Evolutionary conservation across 2,888 invertebrate species (phyloP).

Genomic region (Hirtodrosophila histrioides): DNA sequence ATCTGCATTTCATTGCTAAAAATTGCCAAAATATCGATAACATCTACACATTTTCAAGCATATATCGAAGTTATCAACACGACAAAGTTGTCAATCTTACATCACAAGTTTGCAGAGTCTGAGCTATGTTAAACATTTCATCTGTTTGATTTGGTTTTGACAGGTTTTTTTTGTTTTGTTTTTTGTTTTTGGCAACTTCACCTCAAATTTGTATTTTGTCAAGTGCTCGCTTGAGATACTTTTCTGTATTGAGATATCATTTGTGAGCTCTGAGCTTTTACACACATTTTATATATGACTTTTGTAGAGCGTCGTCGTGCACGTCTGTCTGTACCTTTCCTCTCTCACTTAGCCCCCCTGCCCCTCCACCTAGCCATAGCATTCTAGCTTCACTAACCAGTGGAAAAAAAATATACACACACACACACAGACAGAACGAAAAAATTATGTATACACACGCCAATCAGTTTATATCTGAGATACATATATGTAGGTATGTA

Average conservation of each 20-base stretch:
- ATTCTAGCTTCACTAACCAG: slow-evolving; percentile 52
- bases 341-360: not conserved
- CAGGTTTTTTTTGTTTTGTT: no score
- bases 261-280: slow-evolving; percentile 8
- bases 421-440: slow-evolving; percentile 18
- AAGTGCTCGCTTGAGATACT: not conserved
- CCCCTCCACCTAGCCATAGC: not conserved
- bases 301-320: slow-evolving; percentile 17
- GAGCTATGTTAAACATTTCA: no score
- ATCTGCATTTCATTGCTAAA: no score
- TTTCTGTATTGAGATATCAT: slow-evolving; percentile 14
- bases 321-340: slow-evolving; percentile 20
- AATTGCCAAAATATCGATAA: no score
- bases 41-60: no score
- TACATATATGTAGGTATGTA: slow-evolving; percentile 20
- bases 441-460: slow-evolving; percentile 68
- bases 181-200: no score
- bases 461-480: slow-evolving; percentile 64
- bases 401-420: slow-evolving; percentile 2
- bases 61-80: no score
- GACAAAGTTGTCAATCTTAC: no score
- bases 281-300: slow-evolving; percentile 14
- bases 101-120: no score
- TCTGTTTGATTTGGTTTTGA: no score
- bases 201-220: no score